Evolutionary conservation across 2,888 invertebrate genomes (phyloP), one percentile per base, ranked within the genome.

Genomic region (Philonicus albiceps): DNA sequence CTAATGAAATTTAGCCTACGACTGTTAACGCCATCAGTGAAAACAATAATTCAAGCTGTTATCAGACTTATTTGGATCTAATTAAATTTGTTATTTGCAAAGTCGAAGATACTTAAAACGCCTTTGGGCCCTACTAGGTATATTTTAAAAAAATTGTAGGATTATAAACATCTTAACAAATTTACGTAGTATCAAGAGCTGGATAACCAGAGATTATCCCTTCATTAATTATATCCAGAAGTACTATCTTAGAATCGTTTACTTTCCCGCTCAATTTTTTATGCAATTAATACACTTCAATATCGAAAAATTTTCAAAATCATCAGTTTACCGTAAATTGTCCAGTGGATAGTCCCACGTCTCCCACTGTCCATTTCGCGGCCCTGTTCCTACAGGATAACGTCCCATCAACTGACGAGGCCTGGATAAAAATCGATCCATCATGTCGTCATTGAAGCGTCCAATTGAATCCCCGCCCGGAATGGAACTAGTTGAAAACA

Each of bases 391-490:
- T 2, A 1, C 64, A 6, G 16, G 16, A 3, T 4, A n/a, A 0
- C 49, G 49, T 64, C 19, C 64, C 64, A 64, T 64, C 64, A 64
- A 27, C 64, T 64, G 64, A 64, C 64, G 64, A 27, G 74, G 0
- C 31, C 31, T 11, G 27, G 27, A 74, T n/a, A 81, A 81, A 81
- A 81, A 55, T 64, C 81, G 81, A 81, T 81, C 64, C 53, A 81
- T 81, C 81, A 81, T 81, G 81, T 64, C 81, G 49, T 64, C 64
- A 64, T 55, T 81, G 55, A 81, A 81, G 81, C 81, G 64, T 81
- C 81, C 53, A 81, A 81, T 81, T 64, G 64, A 64, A 64, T 64
- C 27, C 64, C 64, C 64, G 64, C 64, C 8, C 64, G 64, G 49
- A 55, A 64, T 64, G 31, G 49, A 81, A 81, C 81, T 81, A 81